Evolutionary conservation across 2,797 vertebrate species (phyloP).

Genomic region (Falco biarmicus): DNA sequence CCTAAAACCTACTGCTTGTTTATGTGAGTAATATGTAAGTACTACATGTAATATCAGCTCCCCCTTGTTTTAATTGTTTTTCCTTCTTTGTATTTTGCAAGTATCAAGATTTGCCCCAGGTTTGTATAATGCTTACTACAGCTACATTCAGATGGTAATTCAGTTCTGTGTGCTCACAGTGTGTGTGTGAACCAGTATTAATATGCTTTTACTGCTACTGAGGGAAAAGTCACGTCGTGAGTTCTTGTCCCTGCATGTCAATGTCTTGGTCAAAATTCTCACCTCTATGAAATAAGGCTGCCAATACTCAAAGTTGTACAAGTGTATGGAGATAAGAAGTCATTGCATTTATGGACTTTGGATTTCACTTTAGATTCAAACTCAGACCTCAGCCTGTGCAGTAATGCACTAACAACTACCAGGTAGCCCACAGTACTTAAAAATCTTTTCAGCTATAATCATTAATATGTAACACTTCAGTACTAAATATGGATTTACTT

Average conservation of each 20-base stretch:
- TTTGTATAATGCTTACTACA: background rate
- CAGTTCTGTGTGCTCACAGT: background rate
- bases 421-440: background rate
- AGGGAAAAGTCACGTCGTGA: background rate
- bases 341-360: background rate
- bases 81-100: background rate
- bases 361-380: background rate
- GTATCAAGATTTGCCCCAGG: background rate
- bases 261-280: background rate
- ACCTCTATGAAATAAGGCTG: background rate
- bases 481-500: slow-evolving; percentile 58
- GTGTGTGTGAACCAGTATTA: background rate
- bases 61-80: background rate
- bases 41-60: background rate
- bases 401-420: background rate
- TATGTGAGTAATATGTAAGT: background rate
- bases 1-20: background rate
- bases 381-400: background rate
- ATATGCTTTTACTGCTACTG: background rate
- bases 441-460: slow-evolving; percentile 11
- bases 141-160: background rate
- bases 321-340: background rate
- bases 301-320: background rate
- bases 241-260: background rate
- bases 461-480: slow-evolving; percentile 61